Evolutionary conservation across 2,888 invertebrate species (phyloP), one percentile per base, ranked within the genome.

Genomic region (Drosophila robusta): DNA sequence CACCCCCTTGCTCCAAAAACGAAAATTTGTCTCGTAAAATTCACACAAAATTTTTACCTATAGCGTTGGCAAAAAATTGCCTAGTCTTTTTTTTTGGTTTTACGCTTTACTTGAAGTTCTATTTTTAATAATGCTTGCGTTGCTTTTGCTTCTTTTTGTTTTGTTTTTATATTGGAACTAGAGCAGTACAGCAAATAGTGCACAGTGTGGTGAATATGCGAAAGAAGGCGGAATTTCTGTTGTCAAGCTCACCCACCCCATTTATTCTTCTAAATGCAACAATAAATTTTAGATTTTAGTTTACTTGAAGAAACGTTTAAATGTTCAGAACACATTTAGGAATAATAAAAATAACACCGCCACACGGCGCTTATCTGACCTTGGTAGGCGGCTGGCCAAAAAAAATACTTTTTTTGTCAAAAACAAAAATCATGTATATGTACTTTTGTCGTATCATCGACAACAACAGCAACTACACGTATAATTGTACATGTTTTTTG

Each of bases 61-160:
- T 55, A 54, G 49, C 44, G 63, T 70, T 73, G 67, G 76, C 64
- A 60, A 63, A 65, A 39, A 39, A 18, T 24, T 16, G 44, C 55
- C 58, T 55, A 51, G 38, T 45, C 39, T 39, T 49, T 44, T 47
- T 69, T 41, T 58, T 47, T 54, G 41, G 47, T 55, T 57, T 63
- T 63, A 57, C 52, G 22, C 41, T 52, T 55, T 69, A 72, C 68
- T 66, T 61, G 0, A 42, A 67, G 61, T 72, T 78, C 84, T 85
- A 85, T 85, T 85, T 85, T 73, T 85, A 87, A 81, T 79, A 81
- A 70, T 55, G 50, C n/a, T 38, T 42, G 39, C n/a, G 36, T 26
- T 55, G n/a, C 26, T 36, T 49, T 47, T 66, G 52, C 52, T 58
- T 63, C n/a, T 58, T 63, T 56, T 64, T 78, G 60, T 79, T 70